Percentiles rank a stretch among this genome's conserved stretches.
Conservation (phyloP, 2,888 invertebrate species). For the Ecliptopera silaceata region DNA sequence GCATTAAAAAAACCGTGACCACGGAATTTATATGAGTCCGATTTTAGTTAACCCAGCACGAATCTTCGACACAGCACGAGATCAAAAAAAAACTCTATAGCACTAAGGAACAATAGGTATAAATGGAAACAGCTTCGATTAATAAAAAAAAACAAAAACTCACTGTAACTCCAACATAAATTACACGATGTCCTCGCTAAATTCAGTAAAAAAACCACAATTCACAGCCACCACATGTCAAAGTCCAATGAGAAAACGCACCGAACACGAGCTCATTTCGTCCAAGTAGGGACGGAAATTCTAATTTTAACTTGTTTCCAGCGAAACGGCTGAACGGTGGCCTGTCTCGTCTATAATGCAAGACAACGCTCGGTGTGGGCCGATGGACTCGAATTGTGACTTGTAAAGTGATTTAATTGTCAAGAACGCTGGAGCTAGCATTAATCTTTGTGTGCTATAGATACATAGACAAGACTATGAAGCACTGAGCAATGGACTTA, state of each 20-base stretch:
- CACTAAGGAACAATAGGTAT: slow-evolving; percentile 10
- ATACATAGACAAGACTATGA: neutral
- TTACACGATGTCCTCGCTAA: slow-evolving; percentile 36
- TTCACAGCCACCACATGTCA: slow-evolving; percentile 50
- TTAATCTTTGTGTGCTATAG: slow-evolving; percentile 56
- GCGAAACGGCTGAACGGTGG: slow-evolving; percentile 68
- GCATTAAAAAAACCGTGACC: too few species aligned
- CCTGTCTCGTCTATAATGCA: slow-evolving; percentile 68
- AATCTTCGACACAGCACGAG: slow-evolving; percentile 33
- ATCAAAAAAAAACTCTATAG: neutral
- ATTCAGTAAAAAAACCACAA: slow-evolving; percentile 40
- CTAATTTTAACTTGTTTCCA: slow-evolving; percentile 79
- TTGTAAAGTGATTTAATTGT: slow-evolving; percentile 77
- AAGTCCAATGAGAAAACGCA: slow-evolving; percentile 62
- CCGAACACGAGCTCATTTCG: slow-evolving; percentile 72
- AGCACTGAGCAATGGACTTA: slow-evolving; percentile 18
- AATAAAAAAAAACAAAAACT: slow-evolving; percentile 31
- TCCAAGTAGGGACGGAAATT: slow-evolving; percentile 77
- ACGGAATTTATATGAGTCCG: too few species aligned
- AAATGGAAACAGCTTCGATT: slow-evolving; percentile 4
- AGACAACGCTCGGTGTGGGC: slow-evolving; percentile 65
- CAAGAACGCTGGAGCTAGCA: slow-evolving; percentile 54
- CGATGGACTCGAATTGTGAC: slow-evolving; percentile 56
- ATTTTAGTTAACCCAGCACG: too few species aligned
- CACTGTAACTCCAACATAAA: slow-evolving; percentile 38